Evolutionary conservation across 2,113 vertebrate species (phyloP).

Genomic region (Dipodomys ordii): DNA sequence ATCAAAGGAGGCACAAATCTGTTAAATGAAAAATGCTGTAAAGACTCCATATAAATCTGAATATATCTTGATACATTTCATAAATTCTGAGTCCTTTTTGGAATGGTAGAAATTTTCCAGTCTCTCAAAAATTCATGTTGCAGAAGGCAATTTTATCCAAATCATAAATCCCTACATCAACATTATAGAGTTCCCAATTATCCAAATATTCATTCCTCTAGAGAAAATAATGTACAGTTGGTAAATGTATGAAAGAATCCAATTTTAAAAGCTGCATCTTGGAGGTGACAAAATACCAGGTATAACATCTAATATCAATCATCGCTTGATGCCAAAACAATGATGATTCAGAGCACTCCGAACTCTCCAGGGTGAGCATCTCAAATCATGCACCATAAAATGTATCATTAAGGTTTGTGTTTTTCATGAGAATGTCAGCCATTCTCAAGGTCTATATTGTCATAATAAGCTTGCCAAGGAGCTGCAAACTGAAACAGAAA

Average conservation of each 20-base stretch:
- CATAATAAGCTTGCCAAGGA: constrained; percentile 64
- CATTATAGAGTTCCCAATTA: constrained; percentile 83
- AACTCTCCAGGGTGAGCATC: constrained; percentile 65
- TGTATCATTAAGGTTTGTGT: constrained; percentile 60
- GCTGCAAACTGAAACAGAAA: constrained; percentile 62
- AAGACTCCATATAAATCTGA: constrained; percentile 62
- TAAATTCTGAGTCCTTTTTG: constrained; percentile 70
- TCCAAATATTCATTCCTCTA: constrained; percentile 79
- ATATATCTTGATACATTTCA: constrained; percentile 61
- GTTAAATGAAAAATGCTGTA: constrained; percentile 68
- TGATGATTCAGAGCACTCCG: constrained; percentile 73
- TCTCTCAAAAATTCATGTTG: constrained; percentile 80
- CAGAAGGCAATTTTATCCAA: constrained; percentile 83
- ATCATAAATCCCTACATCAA: constrained; percentile 81
- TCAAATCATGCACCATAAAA: constrained; percentile 80
- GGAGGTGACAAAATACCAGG: constrained; percentile 70
- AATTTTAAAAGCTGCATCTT: constrained; percentile 71
- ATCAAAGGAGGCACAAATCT: constrained; percentile 54
- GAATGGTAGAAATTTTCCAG: constrained; percentile 72
- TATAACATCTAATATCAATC: constrained; percentile 63
- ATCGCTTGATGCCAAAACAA: constrained; percentile 77
- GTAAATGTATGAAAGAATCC: constrained; percentile 78
- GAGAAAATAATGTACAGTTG: constrained; percentile 74
- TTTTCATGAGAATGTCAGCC: constrained; percentile 78
- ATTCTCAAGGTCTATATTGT: constrained; percentile 65